These are phyloP conservation scores for Craseonycteris thonglongyai DNA, from an alignment of 2,113 vertebrate genomes.

Conservation along the genomic window DNA sequence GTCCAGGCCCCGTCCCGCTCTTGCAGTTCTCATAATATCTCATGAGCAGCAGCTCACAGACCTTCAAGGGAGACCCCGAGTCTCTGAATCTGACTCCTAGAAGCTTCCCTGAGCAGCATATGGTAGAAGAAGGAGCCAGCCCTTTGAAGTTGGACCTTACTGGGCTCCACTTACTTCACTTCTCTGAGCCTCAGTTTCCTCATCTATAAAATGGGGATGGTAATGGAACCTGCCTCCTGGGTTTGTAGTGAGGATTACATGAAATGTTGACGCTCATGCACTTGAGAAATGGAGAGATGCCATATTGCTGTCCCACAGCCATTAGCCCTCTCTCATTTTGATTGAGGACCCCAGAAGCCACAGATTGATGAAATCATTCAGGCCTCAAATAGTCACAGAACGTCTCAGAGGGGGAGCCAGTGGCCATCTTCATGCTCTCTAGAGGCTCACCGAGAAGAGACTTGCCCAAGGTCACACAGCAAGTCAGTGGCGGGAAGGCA, in stretches of 20 bases:
- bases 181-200: neutral
- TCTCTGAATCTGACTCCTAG: neutral
- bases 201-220: neutral
- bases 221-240: neutral
- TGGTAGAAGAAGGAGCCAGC: neutral
- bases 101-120: neutral
- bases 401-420: no score
- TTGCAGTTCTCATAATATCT: neutral
- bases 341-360: neutral
- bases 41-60: neutral
- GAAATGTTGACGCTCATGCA: accelerated
- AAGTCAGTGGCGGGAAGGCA: neutral
- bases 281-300: neutral
- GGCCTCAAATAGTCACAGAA: neutral
- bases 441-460: neutral
- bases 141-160: neutral
- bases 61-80: neutral
- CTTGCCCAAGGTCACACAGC: no score
- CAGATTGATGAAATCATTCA: neutral
- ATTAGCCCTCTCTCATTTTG: neutral
- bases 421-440: no score
- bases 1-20: neutral
- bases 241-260: neutral
- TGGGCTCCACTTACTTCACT: neutral
- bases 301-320: accelerated